These are phyloP conservation scores for Sarcophaga variegata DNA, from an alignment of 2,888 invertebrate genomes.

Conservation along the genomic window DNA sequence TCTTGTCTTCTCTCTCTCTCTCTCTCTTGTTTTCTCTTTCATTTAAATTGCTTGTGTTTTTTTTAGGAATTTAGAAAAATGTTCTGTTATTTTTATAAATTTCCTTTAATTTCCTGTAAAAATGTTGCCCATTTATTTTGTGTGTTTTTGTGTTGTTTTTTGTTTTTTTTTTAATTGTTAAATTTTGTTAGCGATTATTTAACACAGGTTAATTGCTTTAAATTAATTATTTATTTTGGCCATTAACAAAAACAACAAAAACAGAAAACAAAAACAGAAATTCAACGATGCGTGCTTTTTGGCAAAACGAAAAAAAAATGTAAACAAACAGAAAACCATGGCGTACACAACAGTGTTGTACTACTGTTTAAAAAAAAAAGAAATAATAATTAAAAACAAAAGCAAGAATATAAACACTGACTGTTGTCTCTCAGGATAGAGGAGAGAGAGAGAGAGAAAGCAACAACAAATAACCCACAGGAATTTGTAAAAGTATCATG, in stretches of 20 bases:
- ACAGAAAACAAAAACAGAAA: conserved; percentile 29
- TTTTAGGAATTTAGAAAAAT: neutral
- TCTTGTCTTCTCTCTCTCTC: neutral
- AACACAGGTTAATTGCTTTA: conserved; percentile 78
- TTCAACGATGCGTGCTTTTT: conserved; percentile 57
- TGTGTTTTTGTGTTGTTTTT: neutral
- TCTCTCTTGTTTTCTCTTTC: neutral
- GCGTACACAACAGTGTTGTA: neutral
- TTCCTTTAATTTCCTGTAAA: neutral
- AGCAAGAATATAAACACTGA: neutral
- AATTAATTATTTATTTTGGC: conserved; percentile 81
- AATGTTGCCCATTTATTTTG: neutral
- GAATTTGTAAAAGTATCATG: conserved; percentile 65
- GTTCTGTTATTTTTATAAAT: conserved; percentile 5
- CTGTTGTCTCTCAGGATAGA: neutral
- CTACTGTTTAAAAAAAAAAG: neutral
- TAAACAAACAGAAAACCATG: conserved; percentile 6
- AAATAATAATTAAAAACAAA: neutral
- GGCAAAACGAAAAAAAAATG: neutral
- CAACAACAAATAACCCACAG: conserved; percentile 46
- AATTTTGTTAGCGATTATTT: conserved; percentile 34
- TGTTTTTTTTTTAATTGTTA: conserved; percentile 2
- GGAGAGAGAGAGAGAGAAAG: neutral
- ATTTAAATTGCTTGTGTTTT: neutral
- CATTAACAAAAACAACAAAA: conserved; percentile 66